phyloP scores from a whole-genome alignment of 2,888 invertebrate genomes.

The Ophioninae sp. region DNA sequence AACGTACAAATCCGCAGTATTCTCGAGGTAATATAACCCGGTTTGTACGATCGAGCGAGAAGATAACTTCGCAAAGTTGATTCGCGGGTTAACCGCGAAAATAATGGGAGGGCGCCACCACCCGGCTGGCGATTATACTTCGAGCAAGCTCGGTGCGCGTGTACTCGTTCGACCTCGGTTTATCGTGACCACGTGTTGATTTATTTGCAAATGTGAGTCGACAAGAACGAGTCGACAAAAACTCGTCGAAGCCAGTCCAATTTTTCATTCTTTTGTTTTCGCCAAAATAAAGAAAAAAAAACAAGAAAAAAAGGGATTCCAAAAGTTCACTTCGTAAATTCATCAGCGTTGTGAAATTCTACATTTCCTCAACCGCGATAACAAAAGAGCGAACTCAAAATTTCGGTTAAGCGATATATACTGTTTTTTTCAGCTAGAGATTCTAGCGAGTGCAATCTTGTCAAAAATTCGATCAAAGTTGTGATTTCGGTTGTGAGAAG shows the following conservation, averaged over 20 bases:
- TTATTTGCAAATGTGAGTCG: constrained; percentile 8
- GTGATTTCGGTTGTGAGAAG: neutral
- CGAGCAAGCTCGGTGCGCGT: constrained; percentile 32
- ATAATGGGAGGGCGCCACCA: constrained; percentile 36
- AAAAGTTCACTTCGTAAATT: neutral
- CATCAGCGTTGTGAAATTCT: neutral
- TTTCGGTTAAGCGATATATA: neutral
- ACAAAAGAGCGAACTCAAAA: neutral
- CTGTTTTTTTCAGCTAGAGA: neutral
- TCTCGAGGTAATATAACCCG: neutral
- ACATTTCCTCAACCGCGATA: neutral
- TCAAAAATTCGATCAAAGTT: constrained; percentile 12
- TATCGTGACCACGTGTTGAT: constrained; percentile 1
- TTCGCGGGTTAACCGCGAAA: constrained; percentile 22
- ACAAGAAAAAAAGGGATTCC: neutral
- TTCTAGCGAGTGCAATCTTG: neutral
- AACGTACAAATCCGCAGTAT: neutral
- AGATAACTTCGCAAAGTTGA: constrained; percentile 5
- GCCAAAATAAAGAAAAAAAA: neutral
- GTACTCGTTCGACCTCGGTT: constrained; percentile 16
- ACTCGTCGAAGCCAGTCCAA: neutral
- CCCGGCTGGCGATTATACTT: constrained; percentile 20
- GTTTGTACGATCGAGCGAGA: constrained; percentile 24
- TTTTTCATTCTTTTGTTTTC: neutral
- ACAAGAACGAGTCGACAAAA: constrained; percentile 5